Percentiles rank a stretch among this genome's conserved stretches.
Conservation (phyloP, 2,113 vertebrate genomes). For the Rattus rattus region DNA sequence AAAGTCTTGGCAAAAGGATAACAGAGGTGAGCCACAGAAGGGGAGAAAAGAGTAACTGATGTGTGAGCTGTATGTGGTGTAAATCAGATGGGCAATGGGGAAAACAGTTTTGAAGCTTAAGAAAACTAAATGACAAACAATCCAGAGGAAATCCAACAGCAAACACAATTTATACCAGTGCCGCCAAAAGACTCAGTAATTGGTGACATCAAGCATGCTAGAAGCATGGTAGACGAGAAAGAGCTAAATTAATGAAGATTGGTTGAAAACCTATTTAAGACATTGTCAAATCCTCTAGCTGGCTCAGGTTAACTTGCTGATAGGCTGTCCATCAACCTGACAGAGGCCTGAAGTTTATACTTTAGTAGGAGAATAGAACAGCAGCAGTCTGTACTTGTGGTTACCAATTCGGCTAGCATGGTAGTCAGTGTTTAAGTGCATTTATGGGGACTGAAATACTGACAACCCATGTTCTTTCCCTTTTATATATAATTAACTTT, state of each 20-base stretch:
- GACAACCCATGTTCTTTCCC: neutral
- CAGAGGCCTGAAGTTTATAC: neutral
- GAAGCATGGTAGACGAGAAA: neutral
- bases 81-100: neutral
- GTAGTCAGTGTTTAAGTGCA: neutral
- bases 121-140: slow-evolving; percentile 24
- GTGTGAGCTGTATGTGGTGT: neutral
- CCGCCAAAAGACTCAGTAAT: neutral
- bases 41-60: neutral
- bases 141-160: neutral
- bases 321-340: neutral
- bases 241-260: slow-evolving; percentile 34
- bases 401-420: neutral
- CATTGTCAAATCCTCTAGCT: slow-evolving; percentile 15
- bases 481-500: neutral
- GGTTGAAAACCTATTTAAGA: slow-evolving; percentile 52
- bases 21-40: neutral
- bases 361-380: neutral
- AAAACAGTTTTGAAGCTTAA: neutral
- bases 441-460: neutral
- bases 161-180: slow-evolving; percentile 23
- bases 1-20: slow-evolving; percentile 12
- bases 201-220: neutral
- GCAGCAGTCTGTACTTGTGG: neutral
- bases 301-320: neutral